phyloP scores from a whole-genome alignment of 1,140 invertebrate species.

The Wiebesia pumilae region DNA sequence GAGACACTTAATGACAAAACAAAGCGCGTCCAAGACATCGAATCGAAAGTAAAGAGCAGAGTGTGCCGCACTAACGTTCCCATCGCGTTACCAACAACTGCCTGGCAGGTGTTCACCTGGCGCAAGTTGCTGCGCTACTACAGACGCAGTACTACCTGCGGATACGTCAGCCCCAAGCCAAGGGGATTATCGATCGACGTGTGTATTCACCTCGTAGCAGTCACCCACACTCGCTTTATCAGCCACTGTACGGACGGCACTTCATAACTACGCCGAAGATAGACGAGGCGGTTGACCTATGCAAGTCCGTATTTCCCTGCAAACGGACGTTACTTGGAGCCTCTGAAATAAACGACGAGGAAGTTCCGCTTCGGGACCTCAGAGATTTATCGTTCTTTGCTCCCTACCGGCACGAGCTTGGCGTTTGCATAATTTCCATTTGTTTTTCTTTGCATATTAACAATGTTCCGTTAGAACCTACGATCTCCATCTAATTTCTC shows the following conservation, averaged over 20 bases:
- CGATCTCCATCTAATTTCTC: no score
- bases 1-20: background rate
- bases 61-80: constrained; percentile 12
- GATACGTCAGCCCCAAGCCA: background rate
- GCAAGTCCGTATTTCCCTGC: background rate
- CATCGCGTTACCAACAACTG: constrained; percentile 56
- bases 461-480: no score
- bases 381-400: no score
- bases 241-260: background rate
- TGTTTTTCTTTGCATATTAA: no score
- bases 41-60: no score
- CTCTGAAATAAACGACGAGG: no score
- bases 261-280: background rate
- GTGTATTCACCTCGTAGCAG: background rate
- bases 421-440: no score
- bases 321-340: background rate
- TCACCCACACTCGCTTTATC: background rate
- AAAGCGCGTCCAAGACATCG: no score
- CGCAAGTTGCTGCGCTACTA: constrained; percentile 15
- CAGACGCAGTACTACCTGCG: background rate
- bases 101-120: constrained; percentile 50
- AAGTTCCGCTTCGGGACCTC: background rate
- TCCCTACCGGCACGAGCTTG: no score
- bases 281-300: background rate
- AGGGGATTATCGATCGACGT: constrained; percentile 57